Percentiles rank a stretch among this genome's conserved stretches.
Evolutionary conservation across 1,140 invertebrate genomes (phyloP).

Genomic region (Meteorus sp.): DNA sequence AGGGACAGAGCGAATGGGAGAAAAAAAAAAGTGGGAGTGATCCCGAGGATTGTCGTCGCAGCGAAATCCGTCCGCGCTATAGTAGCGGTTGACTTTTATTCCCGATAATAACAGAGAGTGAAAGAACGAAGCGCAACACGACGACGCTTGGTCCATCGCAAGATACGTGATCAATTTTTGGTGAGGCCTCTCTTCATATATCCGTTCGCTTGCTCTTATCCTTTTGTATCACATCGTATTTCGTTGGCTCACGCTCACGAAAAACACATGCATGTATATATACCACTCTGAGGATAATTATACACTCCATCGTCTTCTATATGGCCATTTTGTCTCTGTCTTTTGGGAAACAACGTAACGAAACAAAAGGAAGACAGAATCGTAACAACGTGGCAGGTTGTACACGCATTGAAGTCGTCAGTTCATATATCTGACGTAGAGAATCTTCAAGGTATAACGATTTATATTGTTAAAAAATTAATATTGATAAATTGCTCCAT

Average conservation of each 20-base stretch:
- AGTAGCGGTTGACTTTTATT: conserved; percentile 61
- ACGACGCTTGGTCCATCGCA: conserved; percentile 24
- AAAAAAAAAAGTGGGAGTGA: conserved; percentile 11
- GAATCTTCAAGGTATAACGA: not conserved
- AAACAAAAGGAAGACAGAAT: not conserved
- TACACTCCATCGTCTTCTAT: conserved; percentile 29
- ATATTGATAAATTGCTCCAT: not conserved
- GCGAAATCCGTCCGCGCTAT: conserved; percentile 43
- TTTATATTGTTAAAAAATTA: not conserved
- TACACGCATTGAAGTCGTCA: not conserved
- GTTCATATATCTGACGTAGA: no score
- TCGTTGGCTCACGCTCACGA: not conserved
- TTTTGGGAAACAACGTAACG: no score
- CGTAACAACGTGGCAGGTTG: not conserved
- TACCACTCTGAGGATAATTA: conserved; percentile 58
- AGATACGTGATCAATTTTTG: conserved; percentile 59
- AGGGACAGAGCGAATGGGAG: conserved; percentile 17
- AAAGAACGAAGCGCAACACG: conserved; percentile 11
- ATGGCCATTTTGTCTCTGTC: not conserved
- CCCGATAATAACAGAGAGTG: conserved; percentile 58
- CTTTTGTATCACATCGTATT: conserved; percentile 10
- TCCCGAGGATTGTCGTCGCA: conserved; percentile 51
- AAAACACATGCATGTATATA: not conserved
- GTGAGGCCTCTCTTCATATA: conserved; percentile 35
- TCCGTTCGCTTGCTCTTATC: conserved; percentile 30